Percentiles rank a stretch among this genome's conserved stretches.
Conservation (phyloP, 2,888 invertebrate species). For the Hoplodrina blanda region DNA sequence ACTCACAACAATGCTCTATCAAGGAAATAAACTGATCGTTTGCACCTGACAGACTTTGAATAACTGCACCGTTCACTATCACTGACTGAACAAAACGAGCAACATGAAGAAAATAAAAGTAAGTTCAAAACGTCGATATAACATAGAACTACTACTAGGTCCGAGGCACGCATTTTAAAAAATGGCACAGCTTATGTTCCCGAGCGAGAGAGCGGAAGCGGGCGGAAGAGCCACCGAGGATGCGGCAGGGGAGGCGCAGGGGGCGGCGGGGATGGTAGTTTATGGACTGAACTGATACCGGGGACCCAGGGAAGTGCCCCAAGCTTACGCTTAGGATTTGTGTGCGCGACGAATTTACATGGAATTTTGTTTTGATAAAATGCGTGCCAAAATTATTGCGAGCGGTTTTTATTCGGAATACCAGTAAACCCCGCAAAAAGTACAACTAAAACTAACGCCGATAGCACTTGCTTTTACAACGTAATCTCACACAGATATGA, state of each 20-base stretch:
- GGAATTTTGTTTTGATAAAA: slow-evolving; percentile 74
- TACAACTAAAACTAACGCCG: not conserved
- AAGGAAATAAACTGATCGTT: slow-evolving; percentile 70
- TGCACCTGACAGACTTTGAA: slow-evolving; percentile 72
- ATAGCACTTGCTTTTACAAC: slow-evolving; percentile 16
- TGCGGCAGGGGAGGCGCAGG: slow-evolving; percentile 62
- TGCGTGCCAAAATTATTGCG: slow-evolving; percentile 61
- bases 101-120: slow-evolving; percentile 81
- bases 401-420: slow-evolving; percentile 22
- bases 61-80: slow-evolving; percentile 73
- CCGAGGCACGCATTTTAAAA: slow-evolving; percentile 88
- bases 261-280: slow-evolving; percentile 78
- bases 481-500: slow-evolving; percentile 23
- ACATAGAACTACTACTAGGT: slow-evolving; percentile 78
- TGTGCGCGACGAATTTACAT: slow-evolving; percentile 85
- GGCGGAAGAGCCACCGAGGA: slow-evolving; percentile 66
- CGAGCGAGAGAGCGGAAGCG: slow-evolving; percentile 78
- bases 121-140: slow-evolving; percentile 81
- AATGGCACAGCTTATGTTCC: slow-evolving; percentile 86
- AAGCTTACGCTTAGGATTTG: slow-evolving; percentile 87
- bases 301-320: slow-evolving; percentile 85
- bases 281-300: slow-evolving; percentile 89
- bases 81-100: slow-evolving; percentile 73
- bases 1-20: slow-evolving; percentile 52
- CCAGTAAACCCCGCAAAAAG: slow-evolving; percentile 4